Evolutionary conservation across 2,888 invertebrate genomes (phyloP), one percentile per base, ranked within the genome.

Genomic region (Strigamia crassipes): DNA sequence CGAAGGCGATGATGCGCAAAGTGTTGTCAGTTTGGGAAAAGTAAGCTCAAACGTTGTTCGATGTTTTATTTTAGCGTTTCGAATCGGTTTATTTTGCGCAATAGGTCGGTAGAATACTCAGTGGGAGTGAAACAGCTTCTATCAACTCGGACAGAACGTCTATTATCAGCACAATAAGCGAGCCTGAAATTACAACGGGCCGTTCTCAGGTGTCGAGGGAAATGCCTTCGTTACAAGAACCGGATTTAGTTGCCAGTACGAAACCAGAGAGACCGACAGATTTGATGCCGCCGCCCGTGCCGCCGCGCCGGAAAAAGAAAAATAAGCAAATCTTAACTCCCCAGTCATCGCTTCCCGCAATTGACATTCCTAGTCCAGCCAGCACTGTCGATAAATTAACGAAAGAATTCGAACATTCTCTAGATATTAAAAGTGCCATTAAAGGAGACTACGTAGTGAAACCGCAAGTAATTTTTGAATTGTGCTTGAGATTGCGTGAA

Each of bases 181-280:
- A 66, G 6, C 27, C 66, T 66, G 66, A 66, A 66, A 66, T 66
- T 66, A 66, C 66, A 66, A 18, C 80, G 1, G 23, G 6, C 6
- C 18, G 80, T 23, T 46, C 31, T 42, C 41, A 41, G 80, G n/a
- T 46, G 23, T 61, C 61, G 12, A 56, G 21, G 10, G 51, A 80
- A 9, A 34, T 56, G 81, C 6, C 27, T 27, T 15, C 5, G 41
- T 56, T 79, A 34, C 83, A 84, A 87, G 96, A 96, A 88, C 96
- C 96, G 1, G 96, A 97, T 89, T 95, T 96, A 86, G 95, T 96
- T 85, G 95, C 95, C 83, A 96, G 96, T 89, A 95, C 96, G 84
- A 96, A 96, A 84, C 85, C 83, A 6, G 34, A 81, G 21, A 66
- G 84, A 79, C 85, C 86, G 46, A 84, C 85, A 88, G 88, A 84